These are phyloP conservation scores for Phrynosoma blainvillii DNA, from an alignment of 2,113 vertebrate genomes.

Conservation along the genomic window DNA sequence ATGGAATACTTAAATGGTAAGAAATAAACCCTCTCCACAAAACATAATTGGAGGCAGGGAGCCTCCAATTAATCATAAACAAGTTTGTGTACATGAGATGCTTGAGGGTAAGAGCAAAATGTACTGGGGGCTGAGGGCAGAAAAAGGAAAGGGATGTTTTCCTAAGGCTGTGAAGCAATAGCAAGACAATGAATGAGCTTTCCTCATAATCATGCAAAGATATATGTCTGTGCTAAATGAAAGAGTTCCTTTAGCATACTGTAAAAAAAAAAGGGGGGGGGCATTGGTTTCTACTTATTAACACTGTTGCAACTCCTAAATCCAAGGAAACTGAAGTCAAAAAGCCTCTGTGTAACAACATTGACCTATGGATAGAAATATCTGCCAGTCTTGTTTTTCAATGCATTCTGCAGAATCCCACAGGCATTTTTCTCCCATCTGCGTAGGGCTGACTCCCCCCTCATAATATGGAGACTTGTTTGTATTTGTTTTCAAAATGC, in stretches of 20 bases:
- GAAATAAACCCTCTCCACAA: constrained; percentile 1
- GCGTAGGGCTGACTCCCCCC: too few relatives aligned
- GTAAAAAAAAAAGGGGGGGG: constrained; percentile 68
- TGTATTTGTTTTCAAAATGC: background rate
- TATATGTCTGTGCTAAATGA: constrained; percentile 73
- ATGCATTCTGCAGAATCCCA: background rate
- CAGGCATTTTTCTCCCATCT: background rate
- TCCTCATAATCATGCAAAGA: constrained; percentile 77
- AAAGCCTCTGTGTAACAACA: constrained; percentile 19
- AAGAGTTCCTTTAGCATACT: constrained; percentile 73
- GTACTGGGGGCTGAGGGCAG: constrained; percentile 36
- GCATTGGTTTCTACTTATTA: constrained; percentile 72
- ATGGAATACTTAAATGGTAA: constrained; percentile 63
- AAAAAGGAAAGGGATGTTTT: constrained; percentile 64
- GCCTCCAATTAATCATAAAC: constrained; percentile 69
- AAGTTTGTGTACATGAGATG: constrained; percentile 65
- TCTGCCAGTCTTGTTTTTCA: background rate
- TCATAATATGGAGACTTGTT: background rate
- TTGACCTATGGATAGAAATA: background rate
- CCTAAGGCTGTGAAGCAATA: constrained; percentile 70
- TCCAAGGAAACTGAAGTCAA: background rate
- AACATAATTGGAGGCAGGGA: constrained; percentile 36
- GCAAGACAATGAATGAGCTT: constrained; percentile 71
- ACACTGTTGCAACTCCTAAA: constrained; percentile 57
- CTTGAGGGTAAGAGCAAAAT: constrained; percentile 65